A percentile compares a stretch with the other conserved stretches of the same genome.
phyloP scores from a whole-genome alignment of 2,888 invertebrate species.

The Chloromyia formosa region DNA sequence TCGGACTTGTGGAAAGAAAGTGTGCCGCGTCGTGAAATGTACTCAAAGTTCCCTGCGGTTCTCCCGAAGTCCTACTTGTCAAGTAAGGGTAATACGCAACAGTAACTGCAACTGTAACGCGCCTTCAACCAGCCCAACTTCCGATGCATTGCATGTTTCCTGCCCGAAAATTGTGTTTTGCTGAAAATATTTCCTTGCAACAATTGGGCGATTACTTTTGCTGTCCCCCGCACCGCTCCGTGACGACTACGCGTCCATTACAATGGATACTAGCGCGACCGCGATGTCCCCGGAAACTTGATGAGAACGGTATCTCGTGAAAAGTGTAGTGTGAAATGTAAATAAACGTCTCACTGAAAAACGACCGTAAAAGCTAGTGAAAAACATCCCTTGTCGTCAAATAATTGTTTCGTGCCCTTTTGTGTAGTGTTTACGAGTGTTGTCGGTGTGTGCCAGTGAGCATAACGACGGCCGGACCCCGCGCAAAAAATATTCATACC shows the following conservation, averaged over 20 bases:
- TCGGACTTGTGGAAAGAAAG: neutral
- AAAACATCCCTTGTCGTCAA: too few relatives aligned
- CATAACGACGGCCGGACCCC: constrained; percentile 25
- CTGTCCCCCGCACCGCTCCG: neutral
- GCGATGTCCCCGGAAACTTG: neutral
- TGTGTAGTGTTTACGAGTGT: constrained; percentile 14
- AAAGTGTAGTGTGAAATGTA: neutral
- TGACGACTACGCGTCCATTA: neutral
- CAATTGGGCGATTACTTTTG: neutral
- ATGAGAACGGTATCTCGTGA: constrained; percentile 20
- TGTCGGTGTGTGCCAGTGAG: constrained; percentile 43
- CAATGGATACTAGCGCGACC: constrained; percentile 26
- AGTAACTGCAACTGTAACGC: neutral
- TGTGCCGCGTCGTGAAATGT: constrained; percentile 19
- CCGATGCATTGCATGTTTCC: constrained; percentile 18
- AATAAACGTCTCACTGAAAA: neutral
- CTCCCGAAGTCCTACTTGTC: neutral
- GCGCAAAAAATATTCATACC: too few relatives aligned
- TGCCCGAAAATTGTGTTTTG: neutral
- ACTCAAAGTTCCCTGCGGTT: neutral
- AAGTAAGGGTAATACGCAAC: neutral
- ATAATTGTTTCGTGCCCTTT: neutral
- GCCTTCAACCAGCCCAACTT: neutral
- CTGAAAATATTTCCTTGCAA: neutral
- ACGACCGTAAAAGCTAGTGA: too few relatives aligned